Conservation (phyloP, 2,797 vertebrate genomes). For the Mycteria americana region DNA sequence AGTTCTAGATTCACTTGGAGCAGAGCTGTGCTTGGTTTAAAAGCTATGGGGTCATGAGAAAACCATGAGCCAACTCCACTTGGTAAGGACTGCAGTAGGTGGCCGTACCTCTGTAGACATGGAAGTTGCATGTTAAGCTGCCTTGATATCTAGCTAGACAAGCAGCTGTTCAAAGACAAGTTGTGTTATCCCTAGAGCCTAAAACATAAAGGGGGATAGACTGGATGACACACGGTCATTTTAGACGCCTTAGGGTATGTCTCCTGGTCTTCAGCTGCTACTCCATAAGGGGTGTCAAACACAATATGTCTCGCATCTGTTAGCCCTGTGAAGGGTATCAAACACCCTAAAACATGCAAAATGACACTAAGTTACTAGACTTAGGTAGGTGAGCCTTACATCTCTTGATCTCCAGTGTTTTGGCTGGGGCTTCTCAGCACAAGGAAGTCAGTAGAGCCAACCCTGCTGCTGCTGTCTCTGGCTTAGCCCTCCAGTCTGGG, state of each 20-base stretch:
- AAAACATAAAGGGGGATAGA: neutral
- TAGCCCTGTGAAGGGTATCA: neutral
- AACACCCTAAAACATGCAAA: neutral
- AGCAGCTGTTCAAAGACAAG: neutral
- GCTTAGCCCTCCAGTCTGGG: neutral
- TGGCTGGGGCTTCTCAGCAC: neutral
- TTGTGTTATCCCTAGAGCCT: neutral
- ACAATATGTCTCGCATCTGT: rapidly evolving
- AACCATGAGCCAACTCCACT: neutral
- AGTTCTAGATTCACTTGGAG: neutral
- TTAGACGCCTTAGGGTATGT: neutral
- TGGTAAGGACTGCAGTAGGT: rapidly evolving
- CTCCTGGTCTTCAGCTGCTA: neutral
- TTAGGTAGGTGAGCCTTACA: neutral
- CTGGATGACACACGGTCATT: neutral
- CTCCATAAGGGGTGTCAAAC: neutral
- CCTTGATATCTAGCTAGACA: neutral
- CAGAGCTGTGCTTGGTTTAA: neutral
- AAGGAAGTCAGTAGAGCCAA: neutral
- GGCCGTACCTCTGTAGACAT: neutral
- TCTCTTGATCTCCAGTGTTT: neutral
- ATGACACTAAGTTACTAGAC: neutral
- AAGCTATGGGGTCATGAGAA: neutral
- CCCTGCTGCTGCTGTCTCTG: neutral
- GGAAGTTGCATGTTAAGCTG: neutral